A percentile compares a stretch with the other conserved stretches of the same genome.
These are phyloP conservation scores for Dynastes hyllus DNA, from an alignment of 2,888 invertebrate species.

Conservation along the genomic window DNA sequence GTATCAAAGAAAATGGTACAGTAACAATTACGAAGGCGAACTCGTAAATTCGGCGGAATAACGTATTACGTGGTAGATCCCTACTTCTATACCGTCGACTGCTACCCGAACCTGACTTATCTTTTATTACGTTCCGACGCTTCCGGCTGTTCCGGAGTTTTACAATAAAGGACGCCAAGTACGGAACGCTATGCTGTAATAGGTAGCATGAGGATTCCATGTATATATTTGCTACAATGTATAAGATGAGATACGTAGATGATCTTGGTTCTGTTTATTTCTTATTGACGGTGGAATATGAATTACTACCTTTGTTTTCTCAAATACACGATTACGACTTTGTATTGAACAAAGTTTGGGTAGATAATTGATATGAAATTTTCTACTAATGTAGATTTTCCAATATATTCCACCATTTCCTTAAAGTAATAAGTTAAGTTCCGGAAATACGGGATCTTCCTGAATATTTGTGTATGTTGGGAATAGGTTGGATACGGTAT, in stretches of 20 bases:
- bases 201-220: neutral
- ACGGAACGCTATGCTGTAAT: neutral
- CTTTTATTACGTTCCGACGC: constrained; percentile 31
- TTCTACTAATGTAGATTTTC: too few relatives aligned
- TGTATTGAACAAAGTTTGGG: too few relatives aligned
- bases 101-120: constrained; percentile 21
- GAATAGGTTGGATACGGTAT: too few relatives aligned
- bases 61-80: neutral
- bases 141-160: constrained; percentile 24
- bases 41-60: constrained; percentile 28
- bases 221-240: constrained; percentile 28
- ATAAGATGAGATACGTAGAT: constrained; percentile 2
- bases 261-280: constrained; percentile 15
- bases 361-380: too few relatives aligned
- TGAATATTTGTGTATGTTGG: too few relatives aligned
- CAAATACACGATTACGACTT: too few relatives aligned
- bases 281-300: constrained; percentile 17
- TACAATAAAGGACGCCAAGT: constrained; percentile 29
- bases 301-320: neutral
- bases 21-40: constrained; percentile 23
- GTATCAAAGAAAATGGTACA: constrained; percentile 1
- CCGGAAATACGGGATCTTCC: too few relatives aligned
- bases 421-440: too few relatives aligned
- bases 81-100: neutral
- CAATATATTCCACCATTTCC: too few relatives aligned